Evolutionary conservation across 1,140 invertebrate species (phyloP).

Genomic region (Cydia strobilella): DNA sequence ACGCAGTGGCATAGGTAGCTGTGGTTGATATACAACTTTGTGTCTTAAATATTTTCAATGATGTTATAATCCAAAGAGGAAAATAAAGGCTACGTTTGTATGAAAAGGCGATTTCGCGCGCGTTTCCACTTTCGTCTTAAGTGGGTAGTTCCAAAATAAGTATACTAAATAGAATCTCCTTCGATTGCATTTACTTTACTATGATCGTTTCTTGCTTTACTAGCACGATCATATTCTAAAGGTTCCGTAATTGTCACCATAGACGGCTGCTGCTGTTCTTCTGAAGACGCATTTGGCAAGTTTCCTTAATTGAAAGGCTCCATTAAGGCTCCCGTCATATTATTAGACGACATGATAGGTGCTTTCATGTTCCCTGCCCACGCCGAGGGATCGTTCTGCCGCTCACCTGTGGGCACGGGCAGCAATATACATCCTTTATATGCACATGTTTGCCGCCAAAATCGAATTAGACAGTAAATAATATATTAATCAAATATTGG

Average conservation of each 20-base stretch:
- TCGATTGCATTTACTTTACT: neutral
- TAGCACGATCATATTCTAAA: neutral
- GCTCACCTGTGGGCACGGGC: neutral
- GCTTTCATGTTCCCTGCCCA: conserved; percentile 9
- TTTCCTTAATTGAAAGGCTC: neutral
- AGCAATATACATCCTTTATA: neutral
- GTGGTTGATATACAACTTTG: no score
- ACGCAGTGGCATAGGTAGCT: no score
- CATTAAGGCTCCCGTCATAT: neutral
- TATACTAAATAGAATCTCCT: no score
- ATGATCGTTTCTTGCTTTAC: neutral
- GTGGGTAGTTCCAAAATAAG: no score
- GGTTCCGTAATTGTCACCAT: neutral
- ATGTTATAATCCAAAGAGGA: no score
- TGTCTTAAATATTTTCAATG: no score
- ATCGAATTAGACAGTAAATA: conserved; percentile 12
- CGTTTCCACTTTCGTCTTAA: no score
- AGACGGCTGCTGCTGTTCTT: neutral
- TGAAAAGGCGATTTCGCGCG: no score
- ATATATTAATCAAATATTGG: neutral
- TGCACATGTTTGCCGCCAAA: conserved; percentile 12
- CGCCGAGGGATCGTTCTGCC: neutral
- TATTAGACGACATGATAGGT: neutral
- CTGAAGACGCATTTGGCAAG: neutral
- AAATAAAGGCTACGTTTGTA: no score